These are phyloP conservation scores for Holotrichia oblita DNA, from an alignment of 1,140 invertebrate genomes.

Conservation along the genomic window DNA sequence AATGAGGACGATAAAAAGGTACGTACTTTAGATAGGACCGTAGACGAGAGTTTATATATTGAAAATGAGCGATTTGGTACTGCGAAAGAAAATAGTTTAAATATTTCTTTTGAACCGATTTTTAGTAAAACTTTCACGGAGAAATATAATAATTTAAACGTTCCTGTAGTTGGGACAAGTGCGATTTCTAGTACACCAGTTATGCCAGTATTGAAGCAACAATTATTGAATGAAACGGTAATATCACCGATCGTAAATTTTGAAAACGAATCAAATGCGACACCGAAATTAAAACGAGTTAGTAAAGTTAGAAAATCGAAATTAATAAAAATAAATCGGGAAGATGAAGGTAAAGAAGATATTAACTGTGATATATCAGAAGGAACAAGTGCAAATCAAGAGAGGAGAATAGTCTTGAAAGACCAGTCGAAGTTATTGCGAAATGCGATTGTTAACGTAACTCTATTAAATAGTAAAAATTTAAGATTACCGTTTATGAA, in stretches of 20 bases:
- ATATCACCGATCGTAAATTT: not conserved
- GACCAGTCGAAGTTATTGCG: not conserved
- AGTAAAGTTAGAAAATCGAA: constrained; percentile 6
- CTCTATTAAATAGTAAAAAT: not conserved
- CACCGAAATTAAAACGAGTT: constrained; percentile 10
- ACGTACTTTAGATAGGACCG: not conserved
- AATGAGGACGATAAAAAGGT: not conserved
- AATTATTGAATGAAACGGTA: not conserved
- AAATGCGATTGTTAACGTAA: not conserved
- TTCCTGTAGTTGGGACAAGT: not conserved
- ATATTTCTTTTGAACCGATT: not conserved
- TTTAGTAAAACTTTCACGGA: not conserved
- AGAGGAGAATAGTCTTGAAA: not conserved
- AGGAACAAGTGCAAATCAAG: not conserved
- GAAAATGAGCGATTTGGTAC: not conserved
- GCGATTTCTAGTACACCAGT: not conserved
- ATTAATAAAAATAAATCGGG: not conserved
- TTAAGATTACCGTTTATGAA: not conserved
- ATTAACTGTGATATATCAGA: not conserved
- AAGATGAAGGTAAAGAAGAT: not conserved
- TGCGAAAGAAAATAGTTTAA: not conserved
- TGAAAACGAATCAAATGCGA: not conserved
- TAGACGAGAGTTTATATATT: constrained; percentile 3
- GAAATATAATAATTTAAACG: not conserved
- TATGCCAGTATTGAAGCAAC: not conserved